Evolutionary conservation across 2,888 invertebrate genomes (phyloP).

Genomic region (Abrostola triplasia): DNA sequence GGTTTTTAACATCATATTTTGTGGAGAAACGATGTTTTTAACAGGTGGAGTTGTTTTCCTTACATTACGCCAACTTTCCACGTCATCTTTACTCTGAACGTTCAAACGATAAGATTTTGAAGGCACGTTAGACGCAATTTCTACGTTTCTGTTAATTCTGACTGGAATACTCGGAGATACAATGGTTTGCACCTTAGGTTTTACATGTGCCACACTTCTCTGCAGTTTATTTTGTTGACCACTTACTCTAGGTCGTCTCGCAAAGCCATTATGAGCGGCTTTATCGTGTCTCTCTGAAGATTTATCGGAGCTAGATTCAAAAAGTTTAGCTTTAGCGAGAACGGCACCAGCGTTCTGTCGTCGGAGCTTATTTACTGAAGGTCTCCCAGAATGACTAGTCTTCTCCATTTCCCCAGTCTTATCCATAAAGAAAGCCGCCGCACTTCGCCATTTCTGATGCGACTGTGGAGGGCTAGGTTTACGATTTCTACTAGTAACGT

Average conservation of each 20-base stretch:
- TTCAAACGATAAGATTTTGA: constrained; percentile 58
- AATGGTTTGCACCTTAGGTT: constrained; percentile 67
- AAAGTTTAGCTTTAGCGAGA: constrained; percentile 92
- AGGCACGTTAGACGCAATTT: constrained; percentile 51
- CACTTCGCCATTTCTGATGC: constrained; percentile 86
- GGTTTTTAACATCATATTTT: constrained; percentile 65
- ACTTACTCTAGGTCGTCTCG: constrained; percentile 79
- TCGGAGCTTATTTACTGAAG: constrained; percentile 92
- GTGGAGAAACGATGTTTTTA: constrained; percentile 77
- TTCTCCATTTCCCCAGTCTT: constrained; percentile 82
- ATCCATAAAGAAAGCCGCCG: constrained; percentile 87
- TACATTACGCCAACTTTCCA: constrained; percentile 65
- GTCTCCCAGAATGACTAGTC: constrained; percentile 88
- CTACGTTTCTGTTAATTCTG: constrained; percentile 56
- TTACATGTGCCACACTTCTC: constrained; percentile 69
- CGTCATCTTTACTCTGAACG: constrained; percentile 65
- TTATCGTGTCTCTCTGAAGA: constrained; percentile 80
- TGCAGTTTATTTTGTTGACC: constrained; percentile 69
- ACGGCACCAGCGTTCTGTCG: constrained; percentile 94
- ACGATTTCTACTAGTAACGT: constrained; percentile 60
- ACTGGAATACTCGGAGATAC: constrained; percentile 61
- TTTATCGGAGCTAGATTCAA: constrained; percentile 89
- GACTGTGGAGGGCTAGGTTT: constrained; percentile 69
- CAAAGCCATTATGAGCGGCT: constrained; percentile 73
- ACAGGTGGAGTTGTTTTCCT: constrained; percentile 73